Evolutionary conservation across 2,888 invertebrate species (phyloP).

Genomic region (Mylabris sibirica): DNA sequence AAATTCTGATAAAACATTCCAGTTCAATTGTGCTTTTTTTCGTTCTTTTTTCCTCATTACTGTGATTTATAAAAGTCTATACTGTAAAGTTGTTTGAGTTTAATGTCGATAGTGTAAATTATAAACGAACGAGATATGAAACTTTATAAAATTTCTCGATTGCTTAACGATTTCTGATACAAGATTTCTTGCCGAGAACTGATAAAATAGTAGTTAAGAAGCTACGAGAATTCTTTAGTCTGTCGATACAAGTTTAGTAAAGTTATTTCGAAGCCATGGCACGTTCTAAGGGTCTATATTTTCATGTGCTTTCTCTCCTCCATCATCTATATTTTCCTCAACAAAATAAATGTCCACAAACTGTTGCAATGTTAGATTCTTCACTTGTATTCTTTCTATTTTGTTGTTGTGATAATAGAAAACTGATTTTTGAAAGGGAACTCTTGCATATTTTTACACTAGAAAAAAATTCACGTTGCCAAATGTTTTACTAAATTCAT

Average conservation of each 20-base stretch:
- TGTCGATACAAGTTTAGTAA: background rate
- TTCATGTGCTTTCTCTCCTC: background rate
- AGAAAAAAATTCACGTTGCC: too few relatives aligned
- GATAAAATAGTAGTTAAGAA: conserved; percentile 16
- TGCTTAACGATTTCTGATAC: background rate
- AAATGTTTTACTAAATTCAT: too few relatives aligned
- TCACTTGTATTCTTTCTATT: background rate
- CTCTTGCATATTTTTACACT: background rate
- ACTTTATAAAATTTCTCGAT: background rate
- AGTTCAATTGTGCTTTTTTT: background rate
- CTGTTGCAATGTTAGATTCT: background rate
- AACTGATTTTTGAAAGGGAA: background rate
- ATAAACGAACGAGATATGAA: background rate
- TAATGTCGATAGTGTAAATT: background rate
- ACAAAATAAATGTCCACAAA: background rate
- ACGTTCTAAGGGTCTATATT: background rate
- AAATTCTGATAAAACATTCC: too few relatives aligned
- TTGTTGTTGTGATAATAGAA: background rate
- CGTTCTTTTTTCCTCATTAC: background rate
- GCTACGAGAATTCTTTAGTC: background rate
- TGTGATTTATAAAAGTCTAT: background rate
- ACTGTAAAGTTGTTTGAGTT: conserved; percentile 11
- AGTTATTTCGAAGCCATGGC: background rate
- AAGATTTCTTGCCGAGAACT: background rate
- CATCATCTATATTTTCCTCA: background rate